Conservation (phyloP, 2,888 invertebrate species). For the Pyralis farinalis region DNA sequence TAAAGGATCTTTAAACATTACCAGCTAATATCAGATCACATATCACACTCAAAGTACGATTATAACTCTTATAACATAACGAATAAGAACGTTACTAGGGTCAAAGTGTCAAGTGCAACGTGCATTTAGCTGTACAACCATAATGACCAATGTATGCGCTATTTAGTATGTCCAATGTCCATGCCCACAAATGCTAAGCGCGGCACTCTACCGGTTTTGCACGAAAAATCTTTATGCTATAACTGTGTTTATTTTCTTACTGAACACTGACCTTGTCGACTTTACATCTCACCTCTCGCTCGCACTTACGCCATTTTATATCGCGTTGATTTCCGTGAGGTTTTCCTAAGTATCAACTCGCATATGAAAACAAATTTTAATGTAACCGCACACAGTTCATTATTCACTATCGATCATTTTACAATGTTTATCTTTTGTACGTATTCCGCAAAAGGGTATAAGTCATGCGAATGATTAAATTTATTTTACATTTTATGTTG, state of each 20-base stretch:
- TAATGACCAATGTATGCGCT: too few species aligned
- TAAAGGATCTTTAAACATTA: too few species aligned
- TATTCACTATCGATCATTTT: background rate
- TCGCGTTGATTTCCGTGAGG: conserved; percentile 53
- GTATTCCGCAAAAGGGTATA: conserved; percentile 7
- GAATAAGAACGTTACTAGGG: too few species aligned
- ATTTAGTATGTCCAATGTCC: too few species aligned
- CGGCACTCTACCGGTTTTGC: background rate
- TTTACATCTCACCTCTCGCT: conserved; percentile 39
- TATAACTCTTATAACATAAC: too few species aligned
- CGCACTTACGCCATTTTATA: conserved; percentile 36
- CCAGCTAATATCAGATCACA: too few species aligned
- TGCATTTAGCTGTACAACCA: too few species aligned
- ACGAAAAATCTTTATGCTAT: conserved; percentile 19
- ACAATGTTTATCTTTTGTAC: conserved; percentile 18
- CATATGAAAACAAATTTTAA: conserved; percentile 26
- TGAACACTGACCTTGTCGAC: conserved; percentile 58
- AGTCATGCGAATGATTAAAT: background rate
- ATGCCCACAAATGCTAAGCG: too few species aligned
- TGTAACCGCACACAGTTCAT: conserved; percentile 12
- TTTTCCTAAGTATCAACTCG: conserved; percentile 50
- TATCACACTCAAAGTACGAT: too few species aligned
- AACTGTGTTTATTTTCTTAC: conserved; percentile 46
- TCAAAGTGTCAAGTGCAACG: too few species aligned
- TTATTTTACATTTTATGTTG: background rate